Percentiles rank a stretch among this genome's conserved stretches.
Evolutionary conservation across 1,140 invertebrate species (phyloP).

Genomic region (Drosophila paulistorum): DNA sequence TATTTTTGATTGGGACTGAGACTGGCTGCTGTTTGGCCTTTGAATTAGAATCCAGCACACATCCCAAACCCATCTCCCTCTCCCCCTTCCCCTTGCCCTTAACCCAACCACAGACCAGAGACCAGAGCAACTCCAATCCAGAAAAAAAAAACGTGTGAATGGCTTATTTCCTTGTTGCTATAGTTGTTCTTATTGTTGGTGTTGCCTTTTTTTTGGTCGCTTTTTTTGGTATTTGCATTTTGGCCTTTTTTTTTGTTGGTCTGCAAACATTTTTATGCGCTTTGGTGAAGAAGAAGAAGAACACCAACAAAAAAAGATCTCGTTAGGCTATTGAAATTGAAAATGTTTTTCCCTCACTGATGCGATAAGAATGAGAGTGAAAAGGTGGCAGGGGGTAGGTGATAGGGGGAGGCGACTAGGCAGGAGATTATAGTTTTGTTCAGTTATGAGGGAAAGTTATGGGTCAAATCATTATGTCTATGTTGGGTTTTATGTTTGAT

Average conservation of each 20-base stretch:
- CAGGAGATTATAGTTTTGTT: conserved; percentile 23
- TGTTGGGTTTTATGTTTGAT: conserved; percentile 32
- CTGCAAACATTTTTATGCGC: conserved; percentile 58
- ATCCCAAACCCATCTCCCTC: conserved; percentile 10
- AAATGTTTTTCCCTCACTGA: conserved; percentile 60
- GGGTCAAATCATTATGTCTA: conserved; percentile 41
- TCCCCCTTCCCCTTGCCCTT: neutral
- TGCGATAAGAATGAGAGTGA: conserved; percentile 63
- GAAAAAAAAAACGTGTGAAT: conserved; percentile 63
- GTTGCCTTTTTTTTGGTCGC: conserved; percentile 49
- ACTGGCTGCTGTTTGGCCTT: conserved; percentile 75
- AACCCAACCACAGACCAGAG: neutral
- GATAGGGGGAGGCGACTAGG: no score
- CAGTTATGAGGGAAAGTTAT: conserved; percentile 41
- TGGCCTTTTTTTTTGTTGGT: conserved; percentile 42
- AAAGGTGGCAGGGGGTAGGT: neutral
- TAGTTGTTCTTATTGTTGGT: conserved; percentile 9
- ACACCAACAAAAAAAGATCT: conserved; percentile 42
- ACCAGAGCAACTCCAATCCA: conserved; percentile 34
- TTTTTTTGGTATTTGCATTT: conserved; percentile 68
- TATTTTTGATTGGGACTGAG: conserved; percentile 49
- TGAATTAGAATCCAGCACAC: conserved; percentile 67
- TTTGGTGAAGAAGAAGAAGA: conserved; percentile 48
- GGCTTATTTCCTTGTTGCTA: conserved; percentile 67
- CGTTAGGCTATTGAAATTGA: conserved; percentile 74